Evolutionary conservation across 2,888 invertebrate species (phyloP).

Genomic region (Halocaridina rubra): DNA sequence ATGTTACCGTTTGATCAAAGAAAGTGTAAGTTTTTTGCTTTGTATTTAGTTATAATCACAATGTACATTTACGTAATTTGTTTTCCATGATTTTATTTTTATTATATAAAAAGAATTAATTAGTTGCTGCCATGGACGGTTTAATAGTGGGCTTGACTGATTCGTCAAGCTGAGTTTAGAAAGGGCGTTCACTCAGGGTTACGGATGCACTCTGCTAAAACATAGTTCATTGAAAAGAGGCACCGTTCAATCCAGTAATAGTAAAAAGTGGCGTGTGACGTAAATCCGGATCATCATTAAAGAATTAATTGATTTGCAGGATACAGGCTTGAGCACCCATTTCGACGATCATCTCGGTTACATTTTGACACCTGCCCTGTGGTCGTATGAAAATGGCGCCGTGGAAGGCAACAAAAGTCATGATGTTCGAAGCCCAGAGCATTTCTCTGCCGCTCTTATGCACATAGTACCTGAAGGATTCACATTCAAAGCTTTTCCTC

Average conservation of each 20-base stretch:
- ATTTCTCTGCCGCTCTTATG: slow-evolving; percentile 30
- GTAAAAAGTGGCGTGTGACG: no score
- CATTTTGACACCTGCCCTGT: slow-evolving; percentile 26
- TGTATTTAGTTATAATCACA: no score
- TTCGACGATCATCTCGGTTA: slow-evolving; percentile 33
- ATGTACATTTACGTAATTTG: no score
- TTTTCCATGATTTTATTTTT: no score
- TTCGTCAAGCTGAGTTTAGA: neutral
- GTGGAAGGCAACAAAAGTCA: neutral
- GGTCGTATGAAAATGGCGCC: slow-evolving; percentile 28
- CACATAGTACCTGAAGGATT: slow-evolving; percentile 29
- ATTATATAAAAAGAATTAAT: no score
- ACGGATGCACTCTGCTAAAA: neutral
- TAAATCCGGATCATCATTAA: no score
- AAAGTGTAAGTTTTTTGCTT: no score
- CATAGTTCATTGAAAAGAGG: neutral
- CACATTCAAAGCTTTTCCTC: slow-evolving; percentile 30
- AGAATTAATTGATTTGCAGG: neutral
- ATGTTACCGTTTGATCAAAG: no score
- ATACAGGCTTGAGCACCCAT: neutral
- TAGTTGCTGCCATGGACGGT: no score
- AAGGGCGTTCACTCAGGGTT: neutral
- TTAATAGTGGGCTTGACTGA: neutral
- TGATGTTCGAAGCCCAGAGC: slow-evolving; percentile 7
- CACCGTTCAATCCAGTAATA: no score